phyloP scores from a whole-genome alignment of 1,140 invertebrate genomes.

The Pogonomyrmex californicus region DNA sequence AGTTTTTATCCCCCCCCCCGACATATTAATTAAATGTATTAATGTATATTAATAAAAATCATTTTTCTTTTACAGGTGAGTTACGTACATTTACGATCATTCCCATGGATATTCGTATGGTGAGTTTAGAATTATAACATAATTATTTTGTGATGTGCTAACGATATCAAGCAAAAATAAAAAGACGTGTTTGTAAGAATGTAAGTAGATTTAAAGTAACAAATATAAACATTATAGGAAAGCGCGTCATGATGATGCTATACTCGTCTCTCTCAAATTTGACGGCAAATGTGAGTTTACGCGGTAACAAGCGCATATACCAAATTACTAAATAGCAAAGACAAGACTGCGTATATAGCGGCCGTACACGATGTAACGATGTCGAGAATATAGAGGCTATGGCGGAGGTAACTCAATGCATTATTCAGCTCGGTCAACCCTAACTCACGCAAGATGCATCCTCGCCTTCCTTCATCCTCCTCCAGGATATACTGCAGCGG shows the following conservation, averaged over 20 bases:
- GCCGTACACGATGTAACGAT: slow-evolving; percentile 63
- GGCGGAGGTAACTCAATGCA: slow-evolving; percentile 79
- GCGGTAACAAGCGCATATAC: slow-evolving; percentile 76
- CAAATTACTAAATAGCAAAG: slow-evolving; percentile 82
- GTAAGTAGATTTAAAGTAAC: neutral
- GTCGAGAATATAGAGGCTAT: slow-evolving; percentile 77
- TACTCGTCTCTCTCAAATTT: neutral
- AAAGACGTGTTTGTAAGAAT: neutral
- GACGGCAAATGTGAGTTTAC: slow-evolving; percentile 58
- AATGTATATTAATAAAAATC: neutral
- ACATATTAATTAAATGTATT: neutral
- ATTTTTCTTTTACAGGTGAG: slow-evolving; percentile 74
- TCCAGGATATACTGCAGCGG: slow-evolving; percentile 67
- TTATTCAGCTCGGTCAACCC: slow-evolving; percentile 84
- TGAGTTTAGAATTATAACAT: neutral
- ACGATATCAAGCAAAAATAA: neutral
- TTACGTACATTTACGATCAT: slow-evolving; percentile 11
- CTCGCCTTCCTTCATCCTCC: slow-evolving; percentile 69
- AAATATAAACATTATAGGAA: neutral
- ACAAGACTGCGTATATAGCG: slow-evolving; percentile 78
- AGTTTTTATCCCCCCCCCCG: no score
- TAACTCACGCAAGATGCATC: slow-evolving; percentile 84
- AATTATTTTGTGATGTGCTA: neutral
- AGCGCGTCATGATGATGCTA: neutral
- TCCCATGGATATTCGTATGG: neutral